Base-by-base conservation (phyloP, 1,140 invertebrate species). In the Saccostrea echinata region DNA sequence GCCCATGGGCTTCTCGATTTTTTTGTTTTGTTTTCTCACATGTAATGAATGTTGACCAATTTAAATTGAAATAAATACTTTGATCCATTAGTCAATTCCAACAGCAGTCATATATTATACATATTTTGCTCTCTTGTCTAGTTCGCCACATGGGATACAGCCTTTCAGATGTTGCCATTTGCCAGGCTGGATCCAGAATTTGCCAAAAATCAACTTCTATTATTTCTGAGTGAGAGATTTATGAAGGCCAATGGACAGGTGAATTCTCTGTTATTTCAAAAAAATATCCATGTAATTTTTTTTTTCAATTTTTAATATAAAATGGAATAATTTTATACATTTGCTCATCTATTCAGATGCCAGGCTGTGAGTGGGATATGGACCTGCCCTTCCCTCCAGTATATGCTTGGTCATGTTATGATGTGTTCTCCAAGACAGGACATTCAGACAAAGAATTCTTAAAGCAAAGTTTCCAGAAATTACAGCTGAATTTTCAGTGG, bases 71-170 rank as follows among this genome's bases (percentile, higher is more conserved):
- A n/a, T n/a, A n/a, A n/a, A n/a, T n/a, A n/a, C n/a, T n/a, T n/a
- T n/a, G n/a, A n/a, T n/a, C n/a, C n/a, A n/a, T n/a, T n/a, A n/a
- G n/a, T n/a, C n/a, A n/a, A n/a, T n/a, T n/a, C n/a, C n/a, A n/a
- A 6, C 43, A 43, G 43, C 43, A 43, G 43, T 43, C 35, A 43
- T 3, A 76, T 76, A 27, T 76, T n/a, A n/a, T n/a, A n/a, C 21
- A 30, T 80, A 27, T 80, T 24, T 43, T 51, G 27, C 27, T 87
- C 30, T 24, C 21, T 64, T 55, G 6, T 64, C 27, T 90, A 95
- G 94, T 95, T 94, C 91, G 95, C 95, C 1, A 88, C 93, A 0
- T 95, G 95, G 95, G 95, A 95, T 88, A 89, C 94, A 61, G 94
- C 94, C 33, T 95, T 95, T 86, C 94, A 95, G 84, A 92, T 92